These are phyloP conservation scores for Scaptodrosophila lebanonensis DNA, from an alignment of 1,140 invertebrate species.

Conservation along the genomic window DNA sequence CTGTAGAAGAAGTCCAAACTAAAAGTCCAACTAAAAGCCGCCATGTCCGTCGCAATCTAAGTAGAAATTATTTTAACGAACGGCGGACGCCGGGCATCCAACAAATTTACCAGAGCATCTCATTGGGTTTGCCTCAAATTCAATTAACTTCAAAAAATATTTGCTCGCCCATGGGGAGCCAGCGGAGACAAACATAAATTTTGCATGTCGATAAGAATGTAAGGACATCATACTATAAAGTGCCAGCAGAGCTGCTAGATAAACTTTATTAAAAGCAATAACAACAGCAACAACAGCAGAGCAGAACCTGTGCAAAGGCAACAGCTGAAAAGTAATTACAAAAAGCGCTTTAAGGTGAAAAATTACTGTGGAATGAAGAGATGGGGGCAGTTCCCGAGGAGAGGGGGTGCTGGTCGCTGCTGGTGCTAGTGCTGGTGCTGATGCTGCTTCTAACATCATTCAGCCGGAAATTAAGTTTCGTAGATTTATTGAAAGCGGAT, in stretches of 20 bases:
- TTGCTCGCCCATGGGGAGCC: slow-evolving; percentile 57
- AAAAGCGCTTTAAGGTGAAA: slow-evolving; percentile 74
- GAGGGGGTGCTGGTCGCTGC: slow-evolving; percentile 10
- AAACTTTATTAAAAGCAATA: slow-evolving; percentile 73
- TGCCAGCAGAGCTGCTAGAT: slow-evolving; percentile 38
- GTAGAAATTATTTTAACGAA: slow-evolving; percentile 55
- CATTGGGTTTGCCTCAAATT: slow-evolving; percentile 55
- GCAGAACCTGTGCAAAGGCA: slow-evolving; percentile 34
- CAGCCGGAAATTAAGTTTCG: slow-evolving; percentile 76
- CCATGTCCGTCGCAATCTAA: slow-evolving; percentile 25
- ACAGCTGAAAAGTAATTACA: slow-evolving; percentile 74
- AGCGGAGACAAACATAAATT: slow-evolving; percentile 62
- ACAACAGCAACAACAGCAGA: slow-evolving; percentile 12
- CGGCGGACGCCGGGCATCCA: slow-evolving; percentile 21
- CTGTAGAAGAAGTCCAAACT: background rate
- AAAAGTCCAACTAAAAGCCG: slow-evolving; percentile 5
- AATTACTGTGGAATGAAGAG: slow-evolving; percentile 30
- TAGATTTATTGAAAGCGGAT: slow-evolving; percentile 77
- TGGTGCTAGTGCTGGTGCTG: slow-evolving; percentile 30
- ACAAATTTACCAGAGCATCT: slow-evolving; percentile 51
- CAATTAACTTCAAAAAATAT: slow-evolving; percentile 76
- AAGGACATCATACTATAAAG: slow-evolving; percentile 51
- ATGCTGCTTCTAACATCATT: slow-evolving; percentile 51
- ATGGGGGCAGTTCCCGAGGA: slow-evolving; percentile 2
- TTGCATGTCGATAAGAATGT: slow-evolving; percentile 67